Evolutionary conservation across 2,797 vertebrate genomes (phyloP), one percentile per base, ranked within the genome.

Genomic region (Phalanger gymnotis): DNA sequence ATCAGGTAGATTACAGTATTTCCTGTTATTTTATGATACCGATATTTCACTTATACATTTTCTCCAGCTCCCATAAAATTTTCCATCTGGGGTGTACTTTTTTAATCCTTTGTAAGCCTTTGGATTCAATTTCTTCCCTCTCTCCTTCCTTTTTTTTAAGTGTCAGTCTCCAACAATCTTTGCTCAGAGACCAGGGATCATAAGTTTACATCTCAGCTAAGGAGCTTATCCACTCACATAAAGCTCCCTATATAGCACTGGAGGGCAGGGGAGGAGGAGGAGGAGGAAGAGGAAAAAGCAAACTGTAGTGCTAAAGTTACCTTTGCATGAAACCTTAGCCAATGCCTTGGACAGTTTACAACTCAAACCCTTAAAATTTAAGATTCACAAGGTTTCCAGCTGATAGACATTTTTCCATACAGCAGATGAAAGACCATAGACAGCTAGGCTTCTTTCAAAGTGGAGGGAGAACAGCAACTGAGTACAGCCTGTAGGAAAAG

Each of bases 1-100:
- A 97, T 98, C 97, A 98, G 94, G 96, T 98, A 98, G 98, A 98
- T 98, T 98, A 98, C 95, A 53, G 0, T 97, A 98, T 98, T 98
- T 98, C 98, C 98, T 98, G 98, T 98, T 98, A 98, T 98, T 98
- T 98, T 98, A 98, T 97, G 95, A 98, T 97, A 97, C 97, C 97
- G 96, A 94, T 97, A 98, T 98, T 98, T 98, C 94, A 96, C 95
- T 98, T 97, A 96, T 73, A 98, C 53, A 73, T 40, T 97, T 98
- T 98, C 98, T 98, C 97, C 95, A 96, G 87, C 93, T 57, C n/a
- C 95, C 94, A 97, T 98, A 98, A 98, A 98, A 97, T 97, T 98
- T 98, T 98, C 98, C 98, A 98, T 96, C 97, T 98, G 98, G 94
- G 81, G 96, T 97, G 91, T 96, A 98, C 97, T 98, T 98, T 98